Percentiles rank a stretch among this genome's conserved stretches.
phyloP scores from a whole-genome alignment of 2,888 invertebrate genomes.

The Odontomyia ornata region DNA sequence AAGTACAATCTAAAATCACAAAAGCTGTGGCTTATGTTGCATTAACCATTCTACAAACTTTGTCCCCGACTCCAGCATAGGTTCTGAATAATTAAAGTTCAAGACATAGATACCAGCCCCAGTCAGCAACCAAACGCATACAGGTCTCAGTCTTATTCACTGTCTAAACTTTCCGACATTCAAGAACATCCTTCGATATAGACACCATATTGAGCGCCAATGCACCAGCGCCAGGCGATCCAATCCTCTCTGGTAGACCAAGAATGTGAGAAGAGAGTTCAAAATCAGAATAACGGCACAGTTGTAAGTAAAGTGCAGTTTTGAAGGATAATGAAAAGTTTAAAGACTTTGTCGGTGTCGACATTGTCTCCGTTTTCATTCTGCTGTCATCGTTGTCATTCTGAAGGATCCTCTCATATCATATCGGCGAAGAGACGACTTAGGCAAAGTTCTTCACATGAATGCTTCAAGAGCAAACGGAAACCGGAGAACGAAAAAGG shows the following conservation, averaged over 20 bases:
- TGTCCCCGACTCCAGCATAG: too few relatives aligned
- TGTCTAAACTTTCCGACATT: too few relatives aligned
- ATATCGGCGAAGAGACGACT: neutral
- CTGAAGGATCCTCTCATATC: neutral
- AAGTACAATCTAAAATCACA: too few relatives aligned
- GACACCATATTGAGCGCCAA: neutral
- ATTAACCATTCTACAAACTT: too few relatives aligned
- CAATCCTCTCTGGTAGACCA: conserved; percentile 13
- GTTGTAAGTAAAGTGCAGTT: conserved; percentile 36
- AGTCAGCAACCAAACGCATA: too few relatives aligned
- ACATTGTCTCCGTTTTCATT: neutral
- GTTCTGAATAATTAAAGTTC: too few relatives aligned
- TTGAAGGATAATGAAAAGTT: conserved; percentile 30
- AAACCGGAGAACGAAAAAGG: neutral
- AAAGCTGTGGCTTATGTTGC: too few relatives aligned
- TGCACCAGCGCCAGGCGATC: neutral
- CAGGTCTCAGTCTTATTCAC: too few relatives aligned
- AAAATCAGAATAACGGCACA: conserved; percentile 20
- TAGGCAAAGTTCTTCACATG: too few relatives aligned
- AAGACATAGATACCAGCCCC: too few relatives aligned
- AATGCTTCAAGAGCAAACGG: neutral
- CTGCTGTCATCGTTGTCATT: neutral
- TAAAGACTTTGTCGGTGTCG: conserved; percentile 31
- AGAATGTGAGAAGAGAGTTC: conserved; percentile 15
- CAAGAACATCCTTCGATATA: too few relatives aligned